phyloP scores from a whole-genome alignment of 2,888 invertebrate genomes.

The Thecocarcelia acutangulata region DNA sequence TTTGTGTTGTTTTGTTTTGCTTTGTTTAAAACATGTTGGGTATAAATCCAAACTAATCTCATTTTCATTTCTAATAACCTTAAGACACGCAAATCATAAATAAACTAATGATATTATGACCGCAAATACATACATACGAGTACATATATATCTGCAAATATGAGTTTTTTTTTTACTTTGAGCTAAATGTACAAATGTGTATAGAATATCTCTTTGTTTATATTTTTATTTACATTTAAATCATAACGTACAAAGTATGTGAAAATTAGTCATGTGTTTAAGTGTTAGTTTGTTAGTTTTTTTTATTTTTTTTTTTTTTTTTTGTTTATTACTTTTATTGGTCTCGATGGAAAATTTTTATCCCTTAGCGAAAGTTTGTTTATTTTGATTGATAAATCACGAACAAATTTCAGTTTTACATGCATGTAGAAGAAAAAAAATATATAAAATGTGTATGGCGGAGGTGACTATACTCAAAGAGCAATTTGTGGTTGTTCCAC shows the following conservation, averaged over 20 bases:
- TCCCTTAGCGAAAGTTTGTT: neutral
- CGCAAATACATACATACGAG: slow-evolving; percentile 50
- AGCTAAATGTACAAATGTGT: neutral
- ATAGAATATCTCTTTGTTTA: neutral
- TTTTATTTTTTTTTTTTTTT: no score
- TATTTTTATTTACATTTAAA: neutral
- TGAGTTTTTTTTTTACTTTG: neutral
- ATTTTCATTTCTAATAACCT: slow-evolving; percentile 70
- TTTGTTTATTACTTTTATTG: slow-evolving; percentile 53
- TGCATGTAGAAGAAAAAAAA: neutral
- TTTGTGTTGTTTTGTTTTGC: slow-evolving; percentile 19
- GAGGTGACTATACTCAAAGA: no score
- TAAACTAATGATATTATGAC: slow-evolving; percentile 71
- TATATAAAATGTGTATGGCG: no score
- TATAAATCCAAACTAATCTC: slow-evolving; percentile 65
- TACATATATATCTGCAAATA: neutral
- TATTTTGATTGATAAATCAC: slow-evolving; percentile 58
- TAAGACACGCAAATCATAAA: slow-evolving; percentile 71
- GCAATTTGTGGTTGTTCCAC: no score
- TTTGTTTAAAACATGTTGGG: slow-evolving; percentile 26
- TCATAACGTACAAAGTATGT: slow-evolving; percentile 13
- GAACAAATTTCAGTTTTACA: slow-evolving; percentile 13
- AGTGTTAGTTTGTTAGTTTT: neutral
- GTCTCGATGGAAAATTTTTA: slow-evolving; percentile 34
- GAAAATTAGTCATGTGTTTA: neutral